phyloP scores from a whole-genome alignment of 2,797 vertebrate species.

The Typhlichthys subterraneus region DNA sequence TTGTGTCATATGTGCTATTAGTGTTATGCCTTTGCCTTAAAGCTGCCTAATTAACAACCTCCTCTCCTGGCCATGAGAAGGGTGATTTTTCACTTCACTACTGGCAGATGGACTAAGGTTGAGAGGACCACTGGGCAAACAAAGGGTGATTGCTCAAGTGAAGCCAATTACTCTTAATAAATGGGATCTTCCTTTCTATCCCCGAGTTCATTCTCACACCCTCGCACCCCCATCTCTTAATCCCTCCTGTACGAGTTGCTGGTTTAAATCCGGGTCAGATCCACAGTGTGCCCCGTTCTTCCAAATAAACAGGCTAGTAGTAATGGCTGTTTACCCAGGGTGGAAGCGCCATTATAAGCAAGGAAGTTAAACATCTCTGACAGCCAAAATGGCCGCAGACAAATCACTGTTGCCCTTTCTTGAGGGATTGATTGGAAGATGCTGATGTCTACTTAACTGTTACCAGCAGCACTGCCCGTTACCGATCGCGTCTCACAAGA shows the following conservation, averaged over 20 bases:
- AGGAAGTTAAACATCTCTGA: constrained; percentile 82
- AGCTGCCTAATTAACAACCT: constrained; percentile 43
- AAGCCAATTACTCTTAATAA: constrained; percentile 84
- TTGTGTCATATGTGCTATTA: constrained; percentile 18
- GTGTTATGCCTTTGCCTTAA: constrained; percentile 27
- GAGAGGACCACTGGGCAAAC: constrained; percentile 68
- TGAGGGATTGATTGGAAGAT: constrained; percentile 71
- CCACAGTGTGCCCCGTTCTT: constrained; percentile 65
- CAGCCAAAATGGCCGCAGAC: constrained; percentile 77
- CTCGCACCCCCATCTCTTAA: constrained; percentile 44
- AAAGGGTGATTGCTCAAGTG: constrained; percentile 81
- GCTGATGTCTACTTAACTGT: constrained; percentile 69
- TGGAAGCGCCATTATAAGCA: constrained; percentile 71
- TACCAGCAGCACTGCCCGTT: constrained; percentile 62
- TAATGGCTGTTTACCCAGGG: constrained; percentile 80
- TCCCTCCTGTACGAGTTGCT: constrained; percentile 69
- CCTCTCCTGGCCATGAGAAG: constrained; percentile 48
- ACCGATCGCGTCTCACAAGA: constrained; percentile 48
- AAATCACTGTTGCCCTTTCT: constrained; percentile 77
- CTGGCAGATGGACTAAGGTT: constrained; percentile 52
- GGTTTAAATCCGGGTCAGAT: constrained; percentile 67
- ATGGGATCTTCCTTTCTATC: constrained; percentile 76
- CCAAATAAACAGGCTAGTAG: constrained; percentile 78
- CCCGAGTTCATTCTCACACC: constrained; percentile 52
- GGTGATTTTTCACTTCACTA: constrained; percentile 52